Percentiles rank a stretch among this genome's conserved stretches.
Conservation (phyloP, 2,113 vertebrate species). For the Gavia stellata region DNA sequence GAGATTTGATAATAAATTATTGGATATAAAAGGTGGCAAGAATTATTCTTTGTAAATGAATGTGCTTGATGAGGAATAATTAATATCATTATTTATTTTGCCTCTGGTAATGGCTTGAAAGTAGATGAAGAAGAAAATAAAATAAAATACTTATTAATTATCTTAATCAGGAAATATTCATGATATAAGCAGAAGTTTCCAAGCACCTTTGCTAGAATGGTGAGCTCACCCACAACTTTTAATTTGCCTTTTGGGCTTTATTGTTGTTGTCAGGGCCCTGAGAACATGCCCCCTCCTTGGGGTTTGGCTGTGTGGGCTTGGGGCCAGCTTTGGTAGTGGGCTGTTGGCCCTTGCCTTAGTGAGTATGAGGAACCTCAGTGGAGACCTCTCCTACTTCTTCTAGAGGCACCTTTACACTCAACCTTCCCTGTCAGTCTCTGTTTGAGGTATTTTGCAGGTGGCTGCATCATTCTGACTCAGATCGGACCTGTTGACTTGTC, state of each 20-base stretch:
- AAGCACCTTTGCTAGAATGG: background rate
- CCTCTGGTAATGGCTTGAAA: background rate
- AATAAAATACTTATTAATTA: background rate
- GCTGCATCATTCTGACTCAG: background rate
- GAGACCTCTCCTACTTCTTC: background rate
- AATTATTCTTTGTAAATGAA: background rate
- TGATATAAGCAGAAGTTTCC: background rate
- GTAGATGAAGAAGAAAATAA: background rate
- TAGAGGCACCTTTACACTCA: background rate
- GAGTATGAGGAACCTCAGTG: background rate
- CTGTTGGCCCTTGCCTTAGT: background rate
- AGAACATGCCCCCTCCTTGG: rapidly evolving
- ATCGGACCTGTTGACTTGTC: rapidly evolving
- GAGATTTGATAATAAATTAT: background rate
- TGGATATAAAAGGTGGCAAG: background rate
- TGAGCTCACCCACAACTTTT: background rate
- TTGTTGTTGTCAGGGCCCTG: background rate
- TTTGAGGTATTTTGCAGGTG: background rate
- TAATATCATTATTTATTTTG: background rate
- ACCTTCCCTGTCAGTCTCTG: rapidly evolving
- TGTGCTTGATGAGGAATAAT: background rate
- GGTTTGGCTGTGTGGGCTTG: rapidly evolving
- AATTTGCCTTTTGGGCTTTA: background rate
- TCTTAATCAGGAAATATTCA: background rate
- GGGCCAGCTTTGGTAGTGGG: background rate